phyloP scores from a whole-genome alignment of 2,113 vertebrate genomes.

The Amazona guildingii region DNA sequence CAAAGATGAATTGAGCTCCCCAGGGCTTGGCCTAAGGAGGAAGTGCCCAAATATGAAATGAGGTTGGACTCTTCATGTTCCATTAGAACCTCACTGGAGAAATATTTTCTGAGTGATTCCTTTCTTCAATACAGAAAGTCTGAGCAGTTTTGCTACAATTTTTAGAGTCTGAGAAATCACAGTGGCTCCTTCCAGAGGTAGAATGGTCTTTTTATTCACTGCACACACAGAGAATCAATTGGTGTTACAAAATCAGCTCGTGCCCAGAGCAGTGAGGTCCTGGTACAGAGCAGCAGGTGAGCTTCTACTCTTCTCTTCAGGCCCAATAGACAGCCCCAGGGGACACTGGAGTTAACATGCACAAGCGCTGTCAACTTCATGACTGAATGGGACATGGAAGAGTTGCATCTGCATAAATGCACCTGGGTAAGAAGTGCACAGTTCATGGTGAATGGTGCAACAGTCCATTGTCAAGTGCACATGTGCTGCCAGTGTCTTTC shows the following conservation, averaged over 20 bases:
- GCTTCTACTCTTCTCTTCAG: background rate
- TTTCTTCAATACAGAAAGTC: background rate
- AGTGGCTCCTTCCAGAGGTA: slow-evolving; percentile 68
- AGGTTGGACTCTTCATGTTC: background rate
- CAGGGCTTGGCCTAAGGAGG: background rate
- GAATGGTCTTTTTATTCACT: slow-evolving; percentile 71
- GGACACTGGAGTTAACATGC: rapidly evolving
- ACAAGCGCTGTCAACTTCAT: background rate
- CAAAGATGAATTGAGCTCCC: slow-evolving; percentile 25
- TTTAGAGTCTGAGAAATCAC: slow-evolving; percentile 50
- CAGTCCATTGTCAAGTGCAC: background rate
- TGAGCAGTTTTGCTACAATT: background rate
- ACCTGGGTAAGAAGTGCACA: background rate
- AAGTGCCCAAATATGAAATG: background rate
- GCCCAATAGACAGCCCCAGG: background rate
- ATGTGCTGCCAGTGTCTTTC: background rate
- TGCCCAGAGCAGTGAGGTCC: background rate
- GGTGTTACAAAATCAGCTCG: slow-evolving; percentile 19
- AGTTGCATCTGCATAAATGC: background rate
- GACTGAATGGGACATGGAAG: background rate
- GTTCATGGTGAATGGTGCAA: background rate
- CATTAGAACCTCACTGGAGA: background rate
- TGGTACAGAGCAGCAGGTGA: background rate
- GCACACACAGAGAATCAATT: slow-evolving; percentile 43
- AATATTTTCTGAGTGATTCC: background rate